Percentiles rank a stretch among this genome's conserved stretches.
Conservation (phyloP, 2,797 vertebrate genomes). For the Pipistrellus kuhlii region DNA sequence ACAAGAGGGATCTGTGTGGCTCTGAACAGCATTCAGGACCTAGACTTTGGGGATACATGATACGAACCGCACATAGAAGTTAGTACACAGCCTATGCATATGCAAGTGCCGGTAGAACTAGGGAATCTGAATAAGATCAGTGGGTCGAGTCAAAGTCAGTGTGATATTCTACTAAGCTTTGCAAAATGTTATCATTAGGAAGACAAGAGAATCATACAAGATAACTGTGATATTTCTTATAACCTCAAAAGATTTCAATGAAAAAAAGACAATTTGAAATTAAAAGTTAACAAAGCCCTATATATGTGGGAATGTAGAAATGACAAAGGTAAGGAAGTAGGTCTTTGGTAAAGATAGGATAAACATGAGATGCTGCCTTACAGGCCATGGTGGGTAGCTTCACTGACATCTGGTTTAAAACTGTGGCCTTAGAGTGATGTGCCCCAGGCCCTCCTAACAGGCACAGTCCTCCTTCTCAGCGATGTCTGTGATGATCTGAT, state of each 20-base stretch:
- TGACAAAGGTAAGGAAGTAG: neutral
- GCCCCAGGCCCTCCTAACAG: neutral
- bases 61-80: neutral
- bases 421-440: neutral
- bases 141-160: neutral
- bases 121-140: neutral
- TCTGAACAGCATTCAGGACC: neutral
- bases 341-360: neutral
- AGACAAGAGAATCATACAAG: neutral
- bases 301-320: neutral
- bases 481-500: neutral
- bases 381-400: neutral
- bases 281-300: neutral
- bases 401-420: neutral
- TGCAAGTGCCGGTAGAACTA: neutral
- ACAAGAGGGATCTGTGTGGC: neutral
- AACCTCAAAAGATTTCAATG: neutral
- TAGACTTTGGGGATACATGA: neutral
- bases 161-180: neutral
- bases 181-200: neutral
- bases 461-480: neutral
- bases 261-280: neutral
- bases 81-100: neutral
- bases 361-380: neutral
- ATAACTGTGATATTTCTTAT: neutral